Evolutionary conservation across 2,113 vertebrate genomes (phyloP), one percentile per base, ranked within the genome.

Genomic region (Macheiramphus alcinus): DNA sequence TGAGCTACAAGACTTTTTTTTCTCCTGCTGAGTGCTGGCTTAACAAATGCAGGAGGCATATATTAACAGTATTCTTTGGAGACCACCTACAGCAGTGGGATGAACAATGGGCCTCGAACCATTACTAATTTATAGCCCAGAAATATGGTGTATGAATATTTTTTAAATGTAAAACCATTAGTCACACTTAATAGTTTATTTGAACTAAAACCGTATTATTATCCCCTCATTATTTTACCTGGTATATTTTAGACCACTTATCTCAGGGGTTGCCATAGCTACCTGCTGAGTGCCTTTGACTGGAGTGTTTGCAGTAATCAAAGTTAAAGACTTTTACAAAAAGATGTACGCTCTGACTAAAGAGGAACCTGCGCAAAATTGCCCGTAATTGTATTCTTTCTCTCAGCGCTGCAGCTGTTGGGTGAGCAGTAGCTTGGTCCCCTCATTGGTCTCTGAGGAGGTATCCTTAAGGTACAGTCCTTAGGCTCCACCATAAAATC

Each of bases 171-270:
- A 94, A 93, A 94, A 65, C 83, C 63, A 80, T 97, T 97, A 94
- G 92, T 96, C 96, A 97, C 76, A 79, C 83, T 91, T 91, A 95
- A 97, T 91, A 80, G 92, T 95, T 92, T 93, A 96, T 95, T 94
- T 97, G 95, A 94, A 93, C 86, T 88, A 93, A 95, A 97, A 79
- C 73, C 36, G 0, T 94, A 42, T 94, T 94, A 95, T 97, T 96
- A 96, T 96, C 81, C 53, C 50, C 81, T 97, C 88, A 65, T 93
- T 96, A 95, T 97, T 95, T 96, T 93, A 95, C 93, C 91, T 95
- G 86, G 62, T 94, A 36, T 96, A 94, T 94, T 97, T 97, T 94
- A 87, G 83, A 95, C 92, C 80, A 70, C 84, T 89, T 91, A 80
- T 75, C 91, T 91, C 93, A 80, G 80, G 79, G 61, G 96, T 97